These are phyloP conservation scores for Himalopsyche phryganea DNA, from an alignment of 1,140 invertebrate species.

Conservation along the genomic window DNA sequence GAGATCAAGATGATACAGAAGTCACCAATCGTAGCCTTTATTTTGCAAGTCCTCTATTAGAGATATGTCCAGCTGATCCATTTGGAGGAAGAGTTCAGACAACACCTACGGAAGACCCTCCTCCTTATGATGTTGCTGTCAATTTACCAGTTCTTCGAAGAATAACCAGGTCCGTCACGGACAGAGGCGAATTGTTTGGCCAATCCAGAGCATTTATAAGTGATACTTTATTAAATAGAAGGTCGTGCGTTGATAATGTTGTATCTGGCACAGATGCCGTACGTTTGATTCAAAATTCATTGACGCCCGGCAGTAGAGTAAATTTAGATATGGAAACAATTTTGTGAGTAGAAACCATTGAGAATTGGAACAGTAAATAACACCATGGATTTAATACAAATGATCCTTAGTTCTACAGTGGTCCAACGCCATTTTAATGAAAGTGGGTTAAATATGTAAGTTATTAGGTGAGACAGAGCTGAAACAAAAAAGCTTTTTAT, in stretches of 20 bases:
- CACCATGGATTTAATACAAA: no score
- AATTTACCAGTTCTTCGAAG: conserved; percentile 52
- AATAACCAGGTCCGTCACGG: conserved; percentile 53
- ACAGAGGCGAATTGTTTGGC: conserved; percentile 34
- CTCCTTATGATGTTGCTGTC: conserved; percentile 52
- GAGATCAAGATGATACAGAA: conserved; percentile 40
- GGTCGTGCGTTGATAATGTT: conserved; percentile 45
- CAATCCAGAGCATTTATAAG: conserved; percentile 44
- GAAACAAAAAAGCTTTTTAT: no score
- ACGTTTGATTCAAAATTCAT: conserved; percentile 20
- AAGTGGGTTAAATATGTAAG: no score
- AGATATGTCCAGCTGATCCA: conserved; percentile 58
- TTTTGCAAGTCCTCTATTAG: conserved; percentile 60
- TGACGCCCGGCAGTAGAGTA: conserved; percentile 4
- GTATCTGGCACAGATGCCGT: conserved; percentile 30
- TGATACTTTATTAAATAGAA: conserved; percentile 50
- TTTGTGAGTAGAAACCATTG: conserved; percentile 25
- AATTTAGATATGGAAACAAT: conserved; percentile 31
- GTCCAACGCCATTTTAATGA: no score
- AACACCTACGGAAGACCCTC: conserved; percentile 50
- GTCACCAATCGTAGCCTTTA: conserved; percentile 47
- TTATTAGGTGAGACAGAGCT: no score
- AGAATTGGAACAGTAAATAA: not conserved
- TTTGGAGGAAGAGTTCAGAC: conserved; percentile 55
- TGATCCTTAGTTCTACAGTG: no score